Evolutionary conservation across 2,888 invertebrate species (phyloP), one percentile per base, ranked within the genome.

Genomic region (Meiosimyza platycephala): DNA sequence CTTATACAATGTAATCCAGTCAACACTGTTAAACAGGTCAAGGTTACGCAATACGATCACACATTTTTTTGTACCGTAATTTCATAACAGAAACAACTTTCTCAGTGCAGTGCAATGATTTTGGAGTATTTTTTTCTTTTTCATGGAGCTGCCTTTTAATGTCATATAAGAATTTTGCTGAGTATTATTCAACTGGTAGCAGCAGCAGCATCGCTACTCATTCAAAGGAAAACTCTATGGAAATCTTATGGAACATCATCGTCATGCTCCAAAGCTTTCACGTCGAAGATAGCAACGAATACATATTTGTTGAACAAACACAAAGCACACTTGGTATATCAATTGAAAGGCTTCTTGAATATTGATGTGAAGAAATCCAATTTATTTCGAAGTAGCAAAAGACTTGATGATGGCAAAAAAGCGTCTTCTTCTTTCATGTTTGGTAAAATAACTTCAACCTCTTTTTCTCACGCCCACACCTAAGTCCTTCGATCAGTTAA

Each of bases 321-420:
- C 6, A 16, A 22, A 55, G 18, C 55, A 57, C 57, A 28, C 28
- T 57, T 22, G 13, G 28, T 28, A 15, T 22, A 28, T 22, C 57
- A 15, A 28, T 22, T 28, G 22, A 22, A 22, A 57, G 28, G 57
- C 28, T 12, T 22, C 57, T 57, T 28, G 12, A 57, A 57, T 57
- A 22, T 28, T 57, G 57, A 22, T 57, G 57, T 28, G 22, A 57
- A 57, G 57, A 28, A 57, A 57, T 57, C 57, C 57, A 57, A 57
- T 57, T 57, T 57, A 57, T 57, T 57, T 57, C 15, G 13, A 22
- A 28, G 28, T 57, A 3, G 57, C 2, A 28, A 57, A 40, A 40
- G 40, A 40, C 40, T 6, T 9, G 9, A 9, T 40, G 9, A 40
- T 9, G 40, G 9, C 40, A 40, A 40, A 40, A 40, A 9, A 40